phyloP scores from a whole-genome alignment of 2,113 vertebrate genomes.

The Elephantulus edwardii region DNA sequence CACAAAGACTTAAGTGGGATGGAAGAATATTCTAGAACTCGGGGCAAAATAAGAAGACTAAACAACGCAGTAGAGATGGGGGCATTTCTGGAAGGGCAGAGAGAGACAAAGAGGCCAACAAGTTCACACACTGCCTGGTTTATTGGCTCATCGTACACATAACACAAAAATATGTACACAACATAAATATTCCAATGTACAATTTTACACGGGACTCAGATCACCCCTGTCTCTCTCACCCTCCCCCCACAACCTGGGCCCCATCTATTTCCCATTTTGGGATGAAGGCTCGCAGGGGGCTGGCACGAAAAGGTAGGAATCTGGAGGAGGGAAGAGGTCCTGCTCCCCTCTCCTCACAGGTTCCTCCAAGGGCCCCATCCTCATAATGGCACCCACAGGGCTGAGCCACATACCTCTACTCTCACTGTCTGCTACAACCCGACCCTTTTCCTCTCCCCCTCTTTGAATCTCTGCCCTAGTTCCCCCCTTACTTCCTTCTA shows the following conservation, averaged over 20 bases:
- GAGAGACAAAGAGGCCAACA: neutral
- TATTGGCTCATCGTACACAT: constrained; percentile 73
- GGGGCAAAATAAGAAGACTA: neutral
- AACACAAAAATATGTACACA: constrained; percentile 72
- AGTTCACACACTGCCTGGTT: constrained; percentile 68
- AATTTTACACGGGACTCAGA: constrained; percentile 73
- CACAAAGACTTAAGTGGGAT: neutral
- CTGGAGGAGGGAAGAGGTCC: constrained; percentile 75
- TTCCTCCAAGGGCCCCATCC: constrained; percentile 67
- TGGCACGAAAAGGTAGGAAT: constrained; percentile 36
- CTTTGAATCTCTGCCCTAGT: neutral
- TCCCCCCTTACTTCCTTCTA: neutral
- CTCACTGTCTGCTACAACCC: neutral
- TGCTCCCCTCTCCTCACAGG: constrained; percentile 73
- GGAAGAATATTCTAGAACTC: neutral
- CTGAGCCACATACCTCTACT: neutral
- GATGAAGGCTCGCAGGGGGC: neutral
- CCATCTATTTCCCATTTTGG: neutral
- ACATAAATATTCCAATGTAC: constrained; percentile 82
- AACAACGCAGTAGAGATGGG: accelerated
- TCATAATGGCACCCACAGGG: constrained; percentile 4
- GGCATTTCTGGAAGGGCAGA: neutral
- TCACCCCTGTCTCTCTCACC: neutral
- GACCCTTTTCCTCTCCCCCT: neutral
- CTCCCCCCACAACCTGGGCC: neutral